A percentile compares a stretch with the other conserved stretches of the same genome.
Conservation (phyloP, 2,113 vertebrate genomes). For the Anhinga anhinga region DNA sequence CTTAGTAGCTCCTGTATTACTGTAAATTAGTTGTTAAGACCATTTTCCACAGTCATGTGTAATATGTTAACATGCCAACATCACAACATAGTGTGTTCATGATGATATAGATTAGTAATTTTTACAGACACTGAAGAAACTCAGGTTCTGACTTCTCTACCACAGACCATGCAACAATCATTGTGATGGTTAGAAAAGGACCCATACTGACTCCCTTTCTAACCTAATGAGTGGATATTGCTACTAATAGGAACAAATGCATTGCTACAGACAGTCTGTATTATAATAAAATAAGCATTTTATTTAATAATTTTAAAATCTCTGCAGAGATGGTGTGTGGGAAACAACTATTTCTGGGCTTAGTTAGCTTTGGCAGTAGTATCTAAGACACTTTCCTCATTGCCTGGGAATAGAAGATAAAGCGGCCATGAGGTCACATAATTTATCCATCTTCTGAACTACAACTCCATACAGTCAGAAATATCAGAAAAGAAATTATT, state of each 20-base stretch:
- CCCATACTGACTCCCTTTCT: neutral
- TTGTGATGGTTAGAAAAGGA: neutral
- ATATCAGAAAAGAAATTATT: neutral
- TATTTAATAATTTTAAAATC: neutral
- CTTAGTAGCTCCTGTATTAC: neutral
- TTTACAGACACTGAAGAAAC: neutral
- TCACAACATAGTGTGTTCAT: neutral
- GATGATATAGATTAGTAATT: neutral
- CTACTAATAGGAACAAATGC: neutral
- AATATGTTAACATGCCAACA: neutral
- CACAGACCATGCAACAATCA: neutral
- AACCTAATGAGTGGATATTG: neutral
- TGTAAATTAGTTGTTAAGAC: neutral
- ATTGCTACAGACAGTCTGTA: neutral
- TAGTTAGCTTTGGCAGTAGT: neutral
- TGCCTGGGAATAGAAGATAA: neutral
- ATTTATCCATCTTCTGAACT: neutral
- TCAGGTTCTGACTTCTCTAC: neutral
- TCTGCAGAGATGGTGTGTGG: neutral
- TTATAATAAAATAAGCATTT: neutral
- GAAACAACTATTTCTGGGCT: neutral
- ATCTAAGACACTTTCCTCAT: neutral
- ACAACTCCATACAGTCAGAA: neutral
- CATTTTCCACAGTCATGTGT: neutral
- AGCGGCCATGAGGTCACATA: fast-evolving